phyloP scores from a whole-genome alignment of 2,797 vertebrate genomes.

The Catharus ustulatus region DNA sequence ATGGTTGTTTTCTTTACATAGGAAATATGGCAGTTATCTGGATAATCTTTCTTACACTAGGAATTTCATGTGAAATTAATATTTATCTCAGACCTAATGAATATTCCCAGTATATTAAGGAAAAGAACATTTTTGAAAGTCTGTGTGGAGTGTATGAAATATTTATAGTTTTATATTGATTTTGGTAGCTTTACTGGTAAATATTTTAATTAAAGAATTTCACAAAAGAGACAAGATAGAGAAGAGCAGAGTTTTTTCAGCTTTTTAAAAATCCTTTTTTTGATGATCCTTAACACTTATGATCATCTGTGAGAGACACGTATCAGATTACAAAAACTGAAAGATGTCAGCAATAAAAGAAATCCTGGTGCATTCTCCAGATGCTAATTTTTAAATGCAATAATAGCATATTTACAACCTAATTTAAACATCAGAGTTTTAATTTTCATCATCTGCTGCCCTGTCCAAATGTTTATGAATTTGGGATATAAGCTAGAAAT shows the following conservation, averaged over 20 bases:
- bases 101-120: background rate
- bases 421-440: background rate
- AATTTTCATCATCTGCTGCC: background rate
- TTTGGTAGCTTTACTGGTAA: background rate
- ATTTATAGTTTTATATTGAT: background rate
- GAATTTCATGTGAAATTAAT: background rate
- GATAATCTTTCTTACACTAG: background rate
- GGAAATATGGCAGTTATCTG: background rate
- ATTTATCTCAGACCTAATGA: background rate
- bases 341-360: background rate
- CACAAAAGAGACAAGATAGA: background rate
- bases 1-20: background rate
- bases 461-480: background rate
- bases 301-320: background rate
- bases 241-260: background rate
- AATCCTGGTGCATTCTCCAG: background rate
- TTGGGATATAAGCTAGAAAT: background rate
- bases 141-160: background rate
- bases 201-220: constrained; percentile 3
- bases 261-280: background rate
- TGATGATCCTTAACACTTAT: background rate
- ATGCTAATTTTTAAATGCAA: background rate
- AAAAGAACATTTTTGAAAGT: background rate
- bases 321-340: background rate
- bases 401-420: background rate